Conservation (phyloP, 2,888 invertebrate genomes). For the Atherix ibis region DNA sequence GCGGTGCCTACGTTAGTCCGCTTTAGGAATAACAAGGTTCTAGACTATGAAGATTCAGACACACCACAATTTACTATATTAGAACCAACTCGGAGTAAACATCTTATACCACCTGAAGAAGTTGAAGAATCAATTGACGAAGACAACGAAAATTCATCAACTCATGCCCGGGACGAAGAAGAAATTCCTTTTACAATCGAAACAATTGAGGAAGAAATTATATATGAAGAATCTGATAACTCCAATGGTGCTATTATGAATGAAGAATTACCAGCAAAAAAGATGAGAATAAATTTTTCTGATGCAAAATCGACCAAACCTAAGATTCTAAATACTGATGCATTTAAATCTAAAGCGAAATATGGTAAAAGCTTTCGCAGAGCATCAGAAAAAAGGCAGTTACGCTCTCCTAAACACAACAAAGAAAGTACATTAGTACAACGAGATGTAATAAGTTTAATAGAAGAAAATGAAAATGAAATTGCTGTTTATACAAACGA, state of each 20-base stretch:
- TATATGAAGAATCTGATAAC: not conserved
- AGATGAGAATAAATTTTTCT: too few relatives aligned
- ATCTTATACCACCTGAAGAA: constrained; percentile 21
- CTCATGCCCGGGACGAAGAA: not conserved
- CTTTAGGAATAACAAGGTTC: constrained; percentile 16
- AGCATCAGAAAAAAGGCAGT: too few relatives aligned
- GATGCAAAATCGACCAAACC: too few relatives aligned
- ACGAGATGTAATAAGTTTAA: too few relatives aligned
- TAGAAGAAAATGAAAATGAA: too few relatives aligned
- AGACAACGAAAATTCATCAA: not conserved
- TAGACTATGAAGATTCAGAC: constrained; percentile 19
- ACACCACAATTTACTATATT: constrained; percentile 16
- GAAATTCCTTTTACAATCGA: not conserved
- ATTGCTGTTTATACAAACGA: too few relatives aligned
- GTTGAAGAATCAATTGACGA: not conserved
- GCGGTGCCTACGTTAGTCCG: constrained; percentile 34
- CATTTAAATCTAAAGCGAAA: too few relatives aligned
- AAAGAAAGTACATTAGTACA: too few relatives aligned
- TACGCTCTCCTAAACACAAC: too few relatives aligned
- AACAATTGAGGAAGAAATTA: not conserved
- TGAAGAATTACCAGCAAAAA: not conserved
- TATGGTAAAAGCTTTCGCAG: too few relatives aligned
- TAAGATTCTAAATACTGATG: too few relatives aligned
- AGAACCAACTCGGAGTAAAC: constrained; percentile 12
- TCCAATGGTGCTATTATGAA: not conserved